Base-by-base conservation (phyloP, 2,888 invertebrate genomes). In the Lingula anatina region DNA sequence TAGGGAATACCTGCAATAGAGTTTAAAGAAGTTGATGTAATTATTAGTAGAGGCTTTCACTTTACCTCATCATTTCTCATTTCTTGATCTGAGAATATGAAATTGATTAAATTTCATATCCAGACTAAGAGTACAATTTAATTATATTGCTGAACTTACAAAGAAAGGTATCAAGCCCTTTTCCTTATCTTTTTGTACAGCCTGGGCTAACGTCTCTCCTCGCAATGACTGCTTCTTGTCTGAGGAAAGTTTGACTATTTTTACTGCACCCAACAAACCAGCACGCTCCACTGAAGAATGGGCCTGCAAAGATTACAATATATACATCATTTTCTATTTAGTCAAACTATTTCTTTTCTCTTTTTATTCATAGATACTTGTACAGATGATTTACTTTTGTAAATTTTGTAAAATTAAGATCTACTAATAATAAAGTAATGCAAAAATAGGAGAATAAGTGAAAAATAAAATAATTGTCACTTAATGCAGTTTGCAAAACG, bases 241-340 rank as follows among this genome's bases (percentile, higher is more conserved):
- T 9, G 66, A 62, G 35, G 56, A 51, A 9, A 76, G 47, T 26
- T 59, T 57, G 27, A 63, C 59, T 55, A 73, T 65, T 46, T 60
- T 64, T 2, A 75, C 68, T 18, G 63, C 59, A 3, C 65, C 70
- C 4, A 76, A 62, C 45, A 74, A 50, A 20, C 68, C 65, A 0
- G 76, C 72, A 40, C 72, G 59, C 55, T 73, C 73, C 3, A 76
- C 74, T 3, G 75, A 75, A 2, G 68, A 71, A 57, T 76, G 75
- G 0, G 75, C 61, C 73, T 85, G 59, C 0, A 64, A 59, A 51
- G 26, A n/a, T n/a, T n/a, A n/a, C n/a, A n/a, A n/a, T n/a, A n/a
- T 49, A 20, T 18, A 15, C n/a, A n/a, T n/a, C n/a, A n/a, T n/a
- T n/a, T n/a, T n/a, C n/a, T n/a, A n/a, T n/a, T n/a, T 39, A 39